Evolutionary conservation across 2,113 vertebrate genomes (phyloP), one percentile per base, ranked within the genome.

Genomic region (Puma concolor): DNA sequence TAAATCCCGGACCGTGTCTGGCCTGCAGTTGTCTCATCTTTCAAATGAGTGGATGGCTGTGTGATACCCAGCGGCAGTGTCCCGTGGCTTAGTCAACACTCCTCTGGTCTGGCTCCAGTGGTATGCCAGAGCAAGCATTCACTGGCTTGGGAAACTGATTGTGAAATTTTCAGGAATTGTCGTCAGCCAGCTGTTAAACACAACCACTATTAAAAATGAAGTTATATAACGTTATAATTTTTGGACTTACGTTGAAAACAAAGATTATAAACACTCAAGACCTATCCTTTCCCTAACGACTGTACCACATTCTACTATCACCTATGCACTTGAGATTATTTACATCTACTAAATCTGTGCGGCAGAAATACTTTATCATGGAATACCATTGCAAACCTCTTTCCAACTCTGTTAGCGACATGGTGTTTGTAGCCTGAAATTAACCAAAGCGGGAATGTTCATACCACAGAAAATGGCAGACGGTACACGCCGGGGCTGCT

Each of bases 301-400:
- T 60, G 21, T 41, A 89, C 21, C 19, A 25, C 33, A 0, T 33
- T 67, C 54, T 50, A n/a, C 66, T 54, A 29, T 9, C 4, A 25
- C 16, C 52, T 48, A 2, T 36, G 6, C 25, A 38, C 44, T 21
- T 31, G 31, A 27, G 17, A 41, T 4, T 31, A 38, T 8, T 67
- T 19, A 27, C 9, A 11, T 21, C 38, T 36, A 5, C 23, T 13
- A 2, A 8, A 38, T 8, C 10, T 1, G 33, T 21, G 0, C 0
- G 31, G 33, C 38, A 69, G 71, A 63, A 92, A n/a, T 2, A 16
- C 8, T 19, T 25, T 7, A 15, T 4, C 29, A 0, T 0, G 21
- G 52, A 41, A 33, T 12, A 25, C 41, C 2, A 15, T 19, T 23
- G 29, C 17, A 7, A 50, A 7, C 5, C 60, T 71, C 71, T 33